phyloP scores from a whole-genome alignment of 2,113 vertebrate genomes.

The Tautogolabrus adspersus region DNA sequence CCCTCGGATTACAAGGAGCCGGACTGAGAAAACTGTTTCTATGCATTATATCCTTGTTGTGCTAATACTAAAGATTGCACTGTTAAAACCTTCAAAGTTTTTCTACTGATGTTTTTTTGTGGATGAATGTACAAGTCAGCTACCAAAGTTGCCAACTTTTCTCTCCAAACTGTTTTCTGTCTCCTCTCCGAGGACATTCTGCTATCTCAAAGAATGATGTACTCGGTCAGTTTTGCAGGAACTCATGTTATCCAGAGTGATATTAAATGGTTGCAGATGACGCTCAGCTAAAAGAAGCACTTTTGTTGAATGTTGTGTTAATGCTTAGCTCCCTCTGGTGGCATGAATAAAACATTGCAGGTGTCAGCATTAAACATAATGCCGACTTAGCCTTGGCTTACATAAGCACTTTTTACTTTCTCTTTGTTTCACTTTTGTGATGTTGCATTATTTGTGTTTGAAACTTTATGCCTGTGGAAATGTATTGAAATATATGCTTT shows the following conservation, averaged over 20 bases:
- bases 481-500: conserved; percentile 53
- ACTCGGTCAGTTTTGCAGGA: neutral
- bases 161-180: conserved; percentile 27
- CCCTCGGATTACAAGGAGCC: neutral
- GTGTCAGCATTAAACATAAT: neutral
- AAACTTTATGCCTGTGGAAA: conserved; percentile 2
- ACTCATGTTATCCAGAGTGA: neutral
- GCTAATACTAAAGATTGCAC: conserved; percentile 72
- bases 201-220: conserved; percentile 15
- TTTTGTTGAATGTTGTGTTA: conserved; percentile 26
- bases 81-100: conserved; percentile 43
- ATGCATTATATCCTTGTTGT: conserved; percentile 21
- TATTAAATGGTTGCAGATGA: conserved; percentile 5
- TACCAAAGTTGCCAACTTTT: conserved; percentile 70
- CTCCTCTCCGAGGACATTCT: conserved; percentile 31
- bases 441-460: conserved; percentile 16
- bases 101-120: conserved; percentile 59
- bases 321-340: conserved; percentile 59
- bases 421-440: conserved; percentile 29
- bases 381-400: neutral
- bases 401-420: conserved; percentile 40
- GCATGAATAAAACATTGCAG: conserved; percentile 39
- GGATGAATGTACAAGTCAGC: conserved; percentile 69
- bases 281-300: neutral
- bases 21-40: neutral